Evolutionary conservation across 2,888 invertebrate genomes (phyloP).

Genomic region (Tinea semifulvella): DNA sequence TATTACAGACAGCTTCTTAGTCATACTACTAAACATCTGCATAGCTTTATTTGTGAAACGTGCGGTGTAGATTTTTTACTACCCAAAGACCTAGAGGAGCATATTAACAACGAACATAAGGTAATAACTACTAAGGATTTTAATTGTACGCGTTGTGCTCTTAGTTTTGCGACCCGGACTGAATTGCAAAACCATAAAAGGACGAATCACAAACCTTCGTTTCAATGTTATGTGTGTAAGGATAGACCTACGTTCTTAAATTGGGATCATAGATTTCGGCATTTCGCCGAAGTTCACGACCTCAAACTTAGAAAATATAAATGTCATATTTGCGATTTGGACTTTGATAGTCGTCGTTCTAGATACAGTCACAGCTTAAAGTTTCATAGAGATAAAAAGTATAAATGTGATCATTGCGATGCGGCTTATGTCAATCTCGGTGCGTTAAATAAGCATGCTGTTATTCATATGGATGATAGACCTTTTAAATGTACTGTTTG

Average conservation of each 20-base stretch:
- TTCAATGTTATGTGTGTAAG: constrained; percentile 52
- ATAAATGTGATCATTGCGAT: constrained; percentile 57
- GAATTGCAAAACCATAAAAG: constrained; percentile 20
- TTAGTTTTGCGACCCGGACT: constrained; percentile 22
- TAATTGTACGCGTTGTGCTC: constrained; percentile 31
- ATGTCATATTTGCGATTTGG: constrained; percentile 9
- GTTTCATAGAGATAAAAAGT: constrained; percentile 53
- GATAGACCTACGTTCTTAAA: constrained; percentile 55
- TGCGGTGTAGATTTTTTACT: too few relatives aligned
- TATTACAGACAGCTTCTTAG: too few relatives aligned
- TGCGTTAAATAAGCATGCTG: not conserved
- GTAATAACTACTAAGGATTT: not conserved
- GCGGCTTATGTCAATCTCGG: not conserved
- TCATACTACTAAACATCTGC: too few relatives aligned
- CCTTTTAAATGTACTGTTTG: constrained; percentile 54
- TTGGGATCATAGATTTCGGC: constrained; percentile 44
- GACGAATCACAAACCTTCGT: constrained; percentile 35
- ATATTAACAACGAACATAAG: too few relatives aligned
- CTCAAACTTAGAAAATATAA: constrained; percentile 11
- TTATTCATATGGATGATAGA: constrained; percentile 19
- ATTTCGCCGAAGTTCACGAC: constrained; percentile 36
- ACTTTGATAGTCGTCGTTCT: not conserved
- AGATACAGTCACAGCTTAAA: constrained; percentile 58
- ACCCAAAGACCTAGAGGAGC: too few relatives aligned
- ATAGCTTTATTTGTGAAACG: too few relatives aligned